Conservation (phyloP, 2,113 vertebrate genomes). For the Pseudopodoces humilis region DNA sequence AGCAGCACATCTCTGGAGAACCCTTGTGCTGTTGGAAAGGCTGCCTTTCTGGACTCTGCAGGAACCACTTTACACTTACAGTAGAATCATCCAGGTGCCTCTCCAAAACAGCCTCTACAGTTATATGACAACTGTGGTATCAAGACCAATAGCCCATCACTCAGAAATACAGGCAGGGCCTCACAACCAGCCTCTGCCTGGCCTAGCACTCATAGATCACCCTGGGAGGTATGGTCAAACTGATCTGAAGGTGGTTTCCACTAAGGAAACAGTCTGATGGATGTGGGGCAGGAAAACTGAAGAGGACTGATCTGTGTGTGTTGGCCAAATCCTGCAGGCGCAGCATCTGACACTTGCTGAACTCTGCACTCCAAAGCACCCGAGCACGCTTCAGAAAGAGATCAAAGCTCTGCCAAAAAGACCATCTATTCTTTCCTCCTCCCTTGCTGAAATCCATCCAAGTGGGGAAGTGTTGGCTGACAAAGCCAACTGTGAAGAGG, state of each 20-base stretch:
- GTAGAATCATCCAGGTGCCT: neutral
- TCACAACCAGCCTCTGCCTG: neutral
- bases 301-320: neutral
- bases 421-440: conserved; percentile 25
- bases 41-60: neutral
- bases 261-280: neutral
- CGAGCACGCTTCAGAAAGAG: neutral
- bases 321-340: neutral
- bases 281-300: neutral
- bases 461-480: conserved; percentile 6
- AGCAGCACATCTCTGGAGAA: neutral
- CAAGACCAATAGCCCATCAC: neutral
- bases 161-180: neutral
- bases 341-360: neutral
- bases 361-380: neutral
- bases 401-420: conserved; percentile 39
- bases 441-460: conserved; percentile 25
- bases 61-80: neutral
- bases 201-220: neutral
- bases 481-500: neutral
- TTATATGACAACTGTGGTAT: accelerated
- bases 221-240: neutral
- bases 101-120: neutral
- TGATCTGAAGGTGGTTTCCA: neutral
- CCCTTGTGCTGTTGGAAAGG: neutral